Conservation (phyloP, 1,140 invertebrate species). For the Euglossa dilemma region DNA sequence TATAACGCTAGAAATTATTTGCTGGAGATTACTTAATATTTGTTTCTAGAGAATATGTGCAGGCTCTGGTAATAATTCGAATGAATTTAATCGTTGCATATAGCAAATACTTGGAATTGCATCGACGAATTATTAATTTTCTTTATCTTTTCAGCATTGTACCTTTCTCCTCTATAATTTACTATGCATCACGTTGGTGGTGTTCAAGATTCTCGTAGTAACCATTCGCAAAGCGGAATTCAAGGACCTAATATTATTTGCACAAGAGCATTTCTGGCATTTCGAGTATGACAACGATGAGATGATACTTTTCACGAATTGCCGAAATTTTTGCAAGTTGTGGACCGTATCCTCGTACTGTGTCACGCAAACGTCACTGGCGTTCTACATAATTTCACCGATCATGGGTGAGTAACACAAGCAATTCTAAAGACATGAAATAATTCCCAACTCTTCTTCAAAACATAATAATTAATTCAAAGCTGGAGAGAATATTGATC, state of each 20-base stretch:
- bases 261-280: slow-evolving; percentile 59
- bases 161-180: slow-evolving; percentile 30
- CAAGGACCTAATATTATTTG: slow-evolving; percentile 36
- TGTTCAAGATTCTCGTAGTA: slow-evolving; percentile 41
- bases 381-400: not conserved
- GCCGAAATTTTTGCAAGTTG: slow-evolving; percentile 36
- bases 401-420: not conserved
- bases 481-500: not conserved
- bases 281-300: slow-evolving; percentile 36
- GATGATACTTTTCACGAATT: slow-evolving; percentile 27
- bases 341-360: slow-evolving; percentile 37
- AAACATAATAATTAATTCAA: too few species aligned
- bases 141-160: slow-evolving; percentile 27
- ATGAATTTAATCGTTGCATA: too few species aligned
- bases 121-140: not conserved
- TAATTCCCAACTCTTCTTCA: too few species aligned
- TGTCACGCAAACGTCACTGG: slow-evolving; percentile 10
- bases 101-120: not conserved
- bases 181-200: slow-evolving; percentile 39
- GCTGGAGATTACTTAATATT: too few species aligned
- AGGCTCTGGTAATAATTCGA: too few species aligned
- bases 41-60: too few species aligned
- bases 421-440: too few species aligned
- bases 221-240: slow-evolving; percentile 27
- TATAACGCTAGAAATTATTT: too few species aligned